phyloP scores from a whole-genome alignment of 2,113 vertebrate genomes.

The Rhea americana region DNA sequence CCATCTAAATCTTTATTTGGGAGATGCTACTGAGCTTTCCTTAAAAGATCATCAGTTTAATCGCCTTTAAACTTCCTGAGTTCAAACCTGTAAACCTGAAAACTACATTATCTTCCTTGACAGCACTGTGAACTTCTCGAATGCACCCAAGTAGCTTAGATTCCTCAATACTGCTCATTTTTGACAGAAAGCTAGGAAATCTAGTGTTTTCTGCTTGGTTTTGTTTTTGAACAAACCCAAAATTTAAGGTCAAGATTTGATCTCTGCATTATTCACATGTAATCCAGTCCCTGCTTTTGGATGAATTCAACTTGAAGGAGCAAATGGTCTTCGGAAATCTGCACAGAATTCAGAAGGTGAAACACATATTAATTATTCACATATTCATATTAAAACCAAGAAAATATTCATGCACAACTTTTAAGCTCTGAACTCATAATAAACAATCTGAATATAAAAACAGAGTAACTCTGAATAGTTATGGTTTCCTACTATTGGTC shows the following conservation, averaged over 20 bases:
- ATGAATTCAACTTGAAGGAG: neutral
- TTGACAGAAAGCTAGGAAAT: neutral
- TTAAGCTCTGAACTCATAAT: neutral
- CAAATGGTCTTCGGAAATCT: neutral
- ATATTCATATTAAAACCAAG: neutral
- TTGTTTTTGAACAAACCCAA: conserved; percentile 17
- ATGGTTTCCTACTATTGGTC: neutral
- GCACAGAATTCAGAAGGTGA: neutral
- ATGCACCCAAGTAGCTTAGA: neutral
- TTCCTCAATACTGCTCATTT: neutral
- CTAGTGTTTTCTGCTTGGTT: neutral
- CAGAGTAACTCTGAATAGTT: neutral
- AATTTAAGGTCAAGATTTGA: neutral
- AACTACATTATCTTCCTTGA: neutral
- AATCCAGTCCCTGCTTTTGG: neutral
- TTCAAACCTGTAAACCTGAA: conserved; percentile 16
- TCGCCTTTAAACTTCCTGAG: neutral
- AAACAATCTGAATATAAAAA: neutral
- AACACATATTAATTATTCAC: neutral
- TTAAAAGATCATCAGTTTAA: neutral
- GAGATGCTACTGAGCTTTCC: neutral
- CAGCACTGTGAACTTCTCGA: neutral
- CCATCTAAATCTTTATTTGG: neutral
- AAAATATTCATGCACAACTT: neutral
- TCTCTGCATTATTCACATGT: neutral